A percentile compares a stretch with the other conserved stretches of the same genome.
These are phyloP conservation scores for Pseudocheirus occidentalis DNA, from an alignment of 2,797 vertebrate species.

Conservation along the genomic window DNA sequence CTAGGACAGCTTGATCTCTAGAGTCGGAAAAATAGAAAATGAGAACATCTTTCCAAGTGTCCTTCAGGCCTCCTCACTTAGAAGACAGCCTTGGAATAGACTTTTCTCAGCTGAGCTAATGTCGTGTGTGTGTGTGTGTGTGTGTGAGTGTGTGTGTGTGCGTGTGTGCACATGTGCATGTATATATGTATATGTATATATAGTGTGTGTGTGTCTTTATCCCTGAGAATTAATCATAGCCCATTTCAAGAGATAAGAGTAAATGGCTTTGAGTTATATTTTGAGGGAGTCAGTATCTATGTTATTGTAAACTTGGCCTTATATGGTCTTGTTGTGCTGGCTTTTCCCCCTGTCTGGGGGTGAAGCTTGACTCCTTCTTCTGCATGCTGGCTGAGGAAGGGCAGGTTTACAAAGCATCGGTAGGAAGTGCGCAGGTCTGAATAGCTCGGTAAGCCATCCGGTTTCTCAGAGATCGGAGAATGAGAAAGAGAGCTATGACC, in stretches of 20 bases:
- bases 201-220: not conserved
- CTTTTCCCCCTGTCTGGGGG: not conserved
- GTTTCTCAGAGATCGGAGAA: constrained; percentile 71
- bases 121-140: not conserved
- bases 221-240: constrained; percentile 65
- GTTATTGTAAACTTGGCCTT: constrained; percentile 26
- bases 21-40: constrained; percentile 21
- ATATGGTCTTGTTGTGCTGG: constrained; percentile 6
- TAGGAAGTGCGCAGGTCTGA: constrained; percentile 79
- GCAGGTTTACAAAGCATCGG: constrained; percentile 76
- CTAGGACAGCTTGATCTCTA: constrained; percentile 35
- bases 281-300: constrained; percentile 7
- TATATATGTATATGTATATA: no score
- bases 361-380: not conserved
- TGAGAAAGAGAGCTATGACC: constrained; percentile 66
- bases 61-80: not conserved
- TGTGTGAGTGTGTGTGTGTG: not conserved
- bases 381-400: not conserved
- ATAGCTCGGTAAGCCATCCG: constrained; percentile 78
- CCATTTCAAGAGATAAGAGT: constrained; percentile 63
- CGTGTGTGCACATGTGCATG: not conserved
- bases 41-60: constrained; percentile 35
- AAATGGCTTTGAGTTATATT: constrained; percentile 49
- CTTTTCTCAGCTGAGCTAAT: not conserved
- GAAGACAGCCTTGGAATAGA: constrained; percentile 18